Percentiles rank a stretch among this genome's conserved stretches.
Conservation (phyloP, 2,113 vertebrate genomes). For the Axis porcinus region DNA sequence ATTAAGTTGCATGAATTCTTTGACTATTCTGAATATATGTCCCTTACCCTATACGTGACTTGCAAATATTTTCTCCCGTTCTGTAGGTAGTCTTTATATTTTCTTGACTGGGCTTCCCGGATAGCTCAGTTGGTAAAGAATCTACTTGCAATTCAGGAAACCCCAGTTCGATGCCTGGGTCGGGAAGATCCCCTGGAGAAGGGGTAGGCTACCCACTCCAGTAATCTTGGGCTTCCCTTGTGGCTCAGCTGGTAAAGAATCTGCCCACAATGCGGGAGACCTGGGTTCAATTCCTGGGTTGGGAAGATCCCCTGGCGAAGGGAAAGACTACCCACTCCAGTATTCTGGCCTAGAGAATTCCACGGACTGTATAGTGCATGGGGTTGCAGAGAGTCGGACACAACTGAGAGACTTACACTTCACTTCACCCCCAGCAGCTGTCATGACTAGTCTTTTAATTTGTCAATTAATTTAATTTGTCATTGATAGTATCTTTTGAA, state of each 20-base stretch:
- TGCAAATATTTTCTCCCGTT: neutral
- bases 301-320: neutral
- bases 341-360: neutral
- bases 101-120: neutral
- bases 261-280: fast-evolving
- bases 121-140: neutral
- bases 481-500: neutral
- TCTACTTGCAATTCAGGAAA: neutral
- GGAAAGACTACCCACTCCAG: neutral
- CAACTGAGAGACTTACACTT: neutral
- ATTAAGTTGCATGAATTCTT: neutral
- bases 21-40: neutral
- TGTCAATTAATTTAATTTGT: neutral
- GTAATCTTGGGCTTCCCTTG: neutral
- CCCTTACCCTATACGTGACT: neutral
- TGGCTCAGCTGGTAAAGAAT: neutral
- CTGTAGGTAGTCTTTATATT: neutral
- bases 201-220: neutral
- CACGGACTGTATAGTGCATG: neutral
- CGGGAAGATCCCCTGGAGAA: neutral
- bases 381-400: neutral
- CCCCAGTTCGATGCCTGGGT: neutral
- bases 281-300: neutral
- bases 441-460: neutral
- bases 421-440: neutral